Base-by-base conservation (phyloP, 2,113 vertebrate species). In the Trichomycterus rosablanca region DNA sequence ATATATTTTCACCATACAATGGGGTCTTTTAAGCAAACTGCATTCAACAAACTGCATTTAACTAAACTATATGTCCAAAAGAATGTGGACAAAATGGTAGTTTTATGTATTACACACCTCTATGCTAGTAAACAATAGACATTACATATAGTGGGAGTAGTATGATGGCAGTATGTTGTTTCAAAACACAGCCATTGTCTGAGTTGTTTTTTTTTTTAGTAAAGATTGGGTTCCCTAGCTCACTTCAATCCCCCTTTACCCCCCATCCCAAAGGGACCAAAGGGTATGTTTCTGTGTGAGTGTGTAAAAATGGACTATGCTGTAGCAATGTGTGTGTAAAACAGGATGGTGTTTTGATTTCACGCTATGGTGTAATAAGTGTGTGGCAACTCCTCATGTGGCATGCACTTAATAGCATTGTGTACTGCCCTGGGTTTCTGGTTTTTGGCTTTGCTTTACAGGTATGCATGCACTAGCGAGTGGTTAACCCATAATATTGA, bases 271-370 rank as follows among this genome's bases (percentile, higher is more conserved):
- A 43, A 59, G 46, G 63, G 48, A 24, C 10, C 35, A 63, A 67
- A 54, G 45, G 58, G 54, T 52, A 43, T 60, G 44, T 61, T 62
- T 51, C 30, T 57, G 42, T 58, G 54, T 63, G 51, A 46, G 11
- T 0, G 16, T 39, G 43, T 37, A 22, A 12, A 19, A 49, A 55
- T 34, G 40, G 39, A 16, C n/a, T 32, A 16, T 26, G 19, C 50
- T 67, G 61, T 11, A 50, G 26, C 51, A 66, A 67, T 71, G 20
- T 43, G 24, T 63, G 26, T 20, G 8, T 10, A 34, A 35, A 18
- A 20, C 53, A n/a, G 59, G 45, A 14, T 58, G 39, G 30, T 48
- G 57, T 20, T 57, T 32, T 45, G 35, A 56, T 57, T 51, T 39
- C 14, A 19, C 54, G 15, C 30, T 30, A 14, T 43, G 20, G 16